Percentiles rank a stretch among this genome's conserved stretches.
Evolutionary conservation across 1,140 invertebrate genomes (phyloP).

Genomic region (Papilio aristodemus): DNA sequence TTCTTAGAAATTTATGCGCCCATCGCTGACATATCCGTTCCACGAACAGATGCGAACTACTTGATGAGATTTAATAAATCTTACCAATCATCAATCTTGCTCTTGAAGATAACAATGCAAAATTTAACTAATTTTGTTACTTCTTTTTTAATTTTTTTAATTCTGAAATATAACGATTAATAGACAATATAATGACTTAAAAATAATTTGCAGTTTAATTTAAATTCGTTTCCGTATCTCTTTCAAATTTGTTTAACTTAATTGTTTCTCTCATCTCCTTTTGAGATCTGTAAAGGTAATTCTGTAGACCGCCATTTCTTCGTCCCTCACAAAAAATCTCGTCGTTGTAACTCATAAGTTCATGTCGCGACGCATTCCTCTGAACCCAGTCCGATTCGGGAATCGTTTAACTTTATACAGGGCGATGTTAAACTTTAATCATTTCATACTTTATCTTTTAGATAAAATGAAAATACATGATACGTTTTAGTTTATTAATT

Average conservation of each 20-base stretch:
- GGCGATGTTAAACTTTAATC: constrained; percentile 35
- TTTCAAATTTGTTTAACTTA: constrained; percentile 12
- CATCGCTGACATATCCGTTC: constrained; percentile 18
- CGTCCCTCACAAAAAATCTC: constrained; percentile 54
- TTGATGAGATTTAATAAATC: neutral
- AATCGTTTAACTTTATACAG: constrained; percentile 48
- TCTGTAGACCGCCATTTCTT: constrained; percentile 47
- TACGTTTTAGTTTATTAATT: too few relatives aligned
- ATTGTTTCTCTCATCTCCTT: constrained; percentile 13
- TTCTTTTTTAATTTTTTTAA: neutral
- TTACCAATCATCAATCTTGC: neutral
- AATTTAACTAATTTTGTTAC: neutral
- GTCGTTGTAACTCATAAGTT: constrained; percentile 70
- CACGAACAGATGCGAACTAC: constrained; percentile 31
- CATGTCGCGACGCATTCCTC: constrained; percentile 71
- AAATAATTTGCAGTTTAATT: constrained; percentile 8
- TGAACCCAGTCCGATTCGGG: constrained; percentile 50
- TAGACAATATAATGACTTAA: too few relatives aligned
- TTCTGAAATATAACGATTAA: too few relatives aligned
- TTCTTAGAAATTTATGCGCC: constrained; percentile 41
- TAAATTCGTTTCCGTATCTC: neutral
- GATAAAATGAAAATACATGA: neutral
- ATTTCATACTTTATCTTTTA: neutral
- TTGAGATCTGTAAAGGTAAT: constrained; percentile 37
- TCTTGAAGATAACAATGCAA: neutral